Percentiles rank a stretch among this genome's conserved stretches.
Evolutionary conservation across 1,140 invertebrate species (phyloP).

Genomic region (Ruditapes philippinarum): DNA sequence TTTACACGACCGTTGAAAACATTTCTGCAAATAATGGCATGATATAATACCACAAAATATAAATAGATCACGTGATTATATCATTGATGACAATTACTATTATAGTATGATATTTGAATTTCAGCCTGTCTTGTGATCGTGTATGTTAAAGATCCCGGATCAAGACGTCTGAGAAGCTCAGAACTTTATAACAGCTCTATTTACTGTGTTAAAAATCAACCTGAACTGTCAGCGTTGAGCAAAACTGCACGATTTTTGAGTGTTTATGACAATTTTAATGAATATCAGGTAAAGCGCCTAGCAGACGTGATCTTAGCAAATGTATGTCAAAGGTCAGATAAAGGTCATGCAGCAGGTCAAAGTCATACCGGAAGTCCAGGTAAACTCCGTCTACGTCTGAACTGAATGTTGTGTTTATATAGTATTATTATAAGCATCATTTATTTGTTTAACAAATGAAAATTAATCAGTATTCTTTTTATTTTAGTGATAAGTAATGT

Average conservation of each 20-base stretch:
- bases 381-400: neutral
- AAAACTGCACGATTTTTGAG: conserved; percentile 13
- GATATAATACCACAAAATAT: too few relatives aligned
- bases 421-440: too few relatives aligned
- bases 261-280: conserved; percentile 17
- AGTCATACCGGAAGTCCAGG: neutral
- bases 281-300: neutral
- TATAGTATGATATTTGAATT: neutral
- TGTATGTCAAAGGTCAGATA: too few relatives aligned
- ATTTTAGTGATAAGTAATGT: too few relatives aligned
- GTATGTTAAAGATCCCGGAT: conserved; percentile 31
- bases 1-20: too few relatives aligned
- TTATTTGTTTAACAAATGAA: too few relatives aligned
- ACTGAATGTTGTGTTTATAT: too few relatives aligned
- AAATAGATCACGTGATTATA: too few relatives aligned
- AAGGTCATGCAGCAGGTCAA: too few relatives aligned
- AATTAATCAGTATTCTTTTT: too few relatives aligned
- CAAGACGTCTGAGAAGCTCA: neutral
- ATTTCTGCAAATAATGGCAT: too few relatives aligned
- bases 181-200: conserved; percentile 6
- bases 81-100: too few relatives aligned
- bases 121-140: conserved; percentile 31
- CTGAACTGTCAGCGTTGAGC: neutral
- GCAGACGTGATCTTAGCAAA: neutral
- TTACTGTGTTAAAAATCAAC: neutral